Conservation (phyloP, 2,113 vertebrate genomes). For the Lepus americanus region DNA sequence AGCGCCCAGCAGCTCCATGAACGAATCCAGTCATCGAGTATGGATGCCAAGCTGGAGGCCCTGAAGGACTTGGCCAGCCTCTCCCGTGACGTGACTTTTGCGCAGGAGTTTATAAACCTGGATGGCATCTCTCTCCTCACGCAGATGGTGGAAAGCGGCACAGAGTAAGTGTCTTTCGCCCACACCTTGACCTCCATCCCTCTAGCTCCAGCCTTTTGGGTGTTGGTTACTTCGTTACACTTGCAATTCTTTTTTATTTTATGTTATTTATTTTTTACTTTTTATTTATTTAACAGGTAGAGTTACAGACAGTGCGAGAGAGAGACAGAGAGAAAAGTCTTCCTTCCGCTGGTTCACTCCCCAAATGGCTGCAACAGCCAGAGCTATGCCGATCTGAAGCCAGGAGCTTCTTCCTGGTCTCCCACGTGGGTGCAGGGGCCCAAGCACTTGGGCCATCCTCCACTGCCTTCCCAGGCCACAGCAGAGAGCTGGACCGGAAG, state of each 20-base stretch:
- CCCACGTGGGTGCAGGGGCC: no score
- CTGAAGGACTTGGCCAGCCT: slow-evolving; percentile 97
- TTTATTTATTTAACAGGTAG: no score
- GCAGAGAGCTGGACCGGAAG: no score
- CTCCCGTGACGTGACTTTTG: slow-evolving; percentile 97
- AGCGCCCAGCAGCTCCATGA: slow-evolving; percentile 96
- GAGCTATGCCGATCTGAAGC: no score
- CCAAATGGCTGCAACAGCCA: no score
- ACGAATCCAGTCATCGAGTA: slow-evolving; percentile 96
- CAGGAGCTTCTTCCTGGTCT: no score
- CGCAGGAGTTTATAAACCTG: slow-evolving; percentile 99
- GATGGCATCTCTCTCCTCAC: slow-evolving; percentile 98
- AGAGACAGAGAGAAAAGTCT: no score
- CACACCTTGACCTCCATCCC: not conserved
- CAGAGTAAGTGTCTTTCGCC: slow-evolving; percentile 92
- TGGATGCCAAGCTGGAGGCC: slow-evolving; percentile 97
- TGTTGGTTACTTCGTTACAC: not conserved
- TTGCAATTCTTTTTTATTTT: not conserved
- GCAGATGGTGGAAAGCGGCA: slow-evolving; percentile 98
- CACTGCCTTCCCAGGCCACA: no score
- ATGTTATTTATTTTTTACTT: no score
- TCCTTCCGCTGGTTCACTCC: no score
- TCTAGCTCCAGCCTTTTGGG: not conserved
- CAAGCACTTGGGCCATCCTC: no score
- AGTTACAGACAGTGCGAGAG: no score